Percentiles rank a stretch among this genome's conserved stretches.
phyloP scores from a whole-genome alignment of 2,888 invertebrate species.

The Drosophila lacicola region DNA sequence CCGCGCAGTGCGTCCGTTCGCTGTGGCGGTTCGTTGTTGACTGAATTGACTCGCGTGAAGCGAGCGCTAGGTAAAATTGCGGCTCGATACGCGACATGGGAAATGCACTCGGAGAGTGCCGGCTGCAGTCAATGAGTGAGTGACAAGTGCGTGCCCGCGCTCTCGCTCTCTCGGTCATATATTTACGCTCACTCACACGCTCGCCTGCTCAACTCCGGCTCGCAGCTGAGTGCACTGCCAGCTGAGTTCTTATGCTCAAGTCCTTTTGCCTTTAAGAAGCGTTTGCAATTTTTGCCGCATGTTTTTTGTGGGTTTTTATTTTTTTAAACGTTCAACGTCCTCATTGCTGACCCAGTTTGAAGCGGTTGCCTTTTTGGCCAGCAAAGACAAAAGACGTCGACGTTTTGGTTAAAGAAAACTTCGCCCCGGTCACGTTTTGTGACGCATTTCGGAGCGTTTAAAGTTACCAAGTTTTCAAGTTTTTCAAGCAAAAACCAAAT shows the following conservation, averaged over 20 bases:
- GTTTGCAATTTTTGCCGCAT: conserved; percentile 48
- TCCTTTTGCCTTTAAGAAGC: conserved; percentile 57
- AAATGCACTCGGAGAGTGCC: conserved; percentile 37
- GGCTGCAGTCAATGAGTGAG: conserved; percentile 39
- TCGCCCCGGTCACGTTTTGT: conserved; percentile 54
- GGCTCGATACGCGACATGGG: conserved; percentile 15
- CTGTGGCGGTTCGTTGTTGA: conserved; percentile 65
- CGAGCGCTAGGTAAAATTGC: conserved; percentile 35
- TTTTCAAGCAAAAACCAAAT: conserved; percentile 42
- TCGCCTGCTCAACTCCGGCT: conserved; percentile 10
- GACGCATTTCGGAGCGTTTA: conserved; percentile 47
- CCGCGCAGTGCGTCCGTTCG: conserved; percentile 65
- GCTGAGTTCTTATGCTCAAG: conserved; percentile 23
- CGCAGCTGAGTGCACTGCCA: conserved; percentile 6
- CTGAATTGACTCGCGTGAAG: conserved; percentile 51
- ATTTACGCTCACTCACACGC: conserved; percentile 34
- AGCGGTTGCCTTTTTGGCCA: conserved; percentile 39
- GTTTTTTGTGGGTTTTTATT: conserved; percentile 24
- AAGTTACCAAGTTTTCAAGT: conserved; percentile 38
- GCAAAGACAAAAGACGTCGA: conserved; percentile 37
- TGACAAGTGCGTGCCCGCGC: not conserved
- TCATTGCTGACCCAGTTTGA: conserved; percentile 65
- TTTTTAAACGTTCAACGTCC: conserved; percentile 45
- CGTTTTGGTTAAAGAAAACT: conserved; percentile 45
- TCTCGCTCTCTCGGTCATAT: conserved; percentile 27